phyloP scores from a whole-genome alignment of 2,113 vertebrate species.

The Oncorhynchus nerka region DNA sequence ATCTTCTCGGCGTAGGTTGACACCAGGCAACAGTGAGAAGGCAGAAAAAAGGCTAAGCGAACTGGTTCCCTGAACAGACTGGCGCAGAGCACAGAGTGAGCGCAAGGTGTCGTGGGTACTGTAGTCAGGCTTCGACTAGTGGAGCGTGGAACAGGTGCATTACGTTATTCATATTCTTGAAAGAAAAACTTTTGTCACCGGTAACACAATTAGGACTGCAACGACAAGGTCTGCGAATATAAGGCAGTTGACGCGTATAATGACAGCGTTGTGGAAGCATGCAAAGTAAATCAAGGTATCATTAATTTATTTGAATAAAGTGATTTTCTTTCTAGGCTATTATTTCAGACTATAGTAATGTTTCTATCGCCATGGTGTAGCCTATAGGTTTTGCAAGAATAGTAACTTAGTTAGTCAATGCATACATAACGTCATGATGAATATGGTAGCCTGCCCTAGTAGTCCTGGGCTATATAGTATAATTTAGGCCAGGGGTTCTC shows the following conservation, averaged over 20 bases:
- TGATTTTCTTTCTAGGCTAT: neutral
- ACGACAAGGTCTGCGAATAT: no score
- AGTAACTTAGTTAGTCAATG: no score
- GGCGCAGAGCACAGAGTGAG: conserved; percentile 68
- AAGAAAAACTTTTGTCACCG: neutral
- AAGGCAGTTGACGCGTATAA: no score
- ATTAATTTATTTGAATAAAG: neutral
- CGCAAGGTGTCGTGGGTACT: conserved; percentile 75
- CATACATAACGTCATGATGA: no score
- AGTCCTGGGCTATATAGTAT: no score
- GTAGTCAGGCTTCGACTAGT: conserved; percentile 62
- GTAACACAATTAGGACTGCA: no score
- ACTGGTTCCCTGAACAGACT: conserved; percentile 77
- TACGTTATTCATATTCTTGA: conserved; percentile 4
- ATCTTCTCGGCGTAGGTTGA: conserved; percentile 77
- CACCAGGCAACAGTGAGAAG: conserved; percentile 74
- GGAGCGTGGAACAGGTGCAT: conserved; percentile 72
- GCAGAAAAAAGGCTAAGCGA: conserved; percentile 71
- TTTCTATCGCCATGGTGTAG: no score
- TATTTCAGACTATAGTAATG: neutral
- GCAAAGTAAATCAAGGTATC: neutral
- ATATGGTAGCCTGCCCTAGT: no score
- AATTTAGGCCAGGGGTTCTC: no score
- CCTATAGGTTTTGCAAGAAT: no score
- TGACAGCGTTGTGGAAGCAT: no score